Evolutionary conservation across 2,797 vertebrate genomes (phyloP).

Genomic region (Glossophaga mutica): DNA sequence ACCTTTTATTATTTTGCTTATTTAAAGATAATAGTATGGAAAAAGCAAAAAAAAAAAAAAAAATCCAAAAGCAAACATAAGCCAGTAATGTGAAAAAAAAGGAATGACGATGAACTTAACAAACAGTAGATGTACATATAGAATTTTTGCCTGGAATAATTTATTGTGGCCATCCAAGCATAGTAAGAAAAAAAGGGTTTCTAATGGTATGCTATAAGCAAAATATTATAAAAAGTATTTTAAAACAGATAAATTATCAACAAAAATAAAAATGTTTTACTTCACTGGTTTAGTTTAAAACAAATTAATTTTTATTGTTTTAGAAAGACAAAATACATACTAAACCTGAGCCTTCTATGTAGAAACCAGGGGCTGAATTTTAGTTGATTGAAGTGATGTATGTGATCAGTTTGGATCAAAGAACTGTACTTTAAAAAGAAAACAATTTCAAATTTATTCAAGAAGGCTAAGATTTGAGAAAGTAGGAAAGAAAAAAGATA

Average conservation of each 20-base stretch:
- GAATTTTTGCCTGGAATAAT: slow-evolving; percentile 62
- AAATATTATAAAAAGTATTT: slow-evolving; percentile 59
- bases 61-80: slow-evolving; percentile 55
- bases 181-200: slow-evolving; percentile 46
- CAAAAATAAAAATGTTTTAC: slow-evolving; percentile 40
- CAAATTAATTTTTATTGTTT: slow-evolving; percentile 22
- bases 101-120: slow-evolving; percentile 54
- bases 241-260: slow-evolving; percentile 60
- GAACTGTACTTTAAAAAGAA: background rate
- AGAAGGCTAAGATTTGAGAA: background rate
- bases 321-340: slow-evolving; percentile 26
- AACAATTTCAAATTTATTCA: background rate
- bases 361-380: slow-evolving; percentile 29
- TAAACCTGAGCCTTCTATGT: background rate
- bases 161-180: slow-evolving; percentile 60
- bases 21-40: slow-evolving; percentile 41
- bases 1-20: slow-evolving; percentile 46
- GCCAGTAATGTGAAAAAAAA: slow-evolving; percentile 48
- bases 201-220: slow-evolving; percentile 36
- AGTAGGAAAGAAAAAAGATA: background rate
- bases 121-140: slow-evolving; percentile 65
- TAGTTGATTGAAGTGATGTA: slow-evolving; percentile 30
- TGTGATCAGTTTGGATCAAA: slow-evolving; percentile 22
- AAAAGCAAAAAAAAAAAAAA: background rate
- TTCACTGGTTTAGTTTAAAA: slow-evolving; percentile 42